Base-by-base conservation (phyloP, 1,140 invertebrate species). In the Drosophila funebris region DNA sequence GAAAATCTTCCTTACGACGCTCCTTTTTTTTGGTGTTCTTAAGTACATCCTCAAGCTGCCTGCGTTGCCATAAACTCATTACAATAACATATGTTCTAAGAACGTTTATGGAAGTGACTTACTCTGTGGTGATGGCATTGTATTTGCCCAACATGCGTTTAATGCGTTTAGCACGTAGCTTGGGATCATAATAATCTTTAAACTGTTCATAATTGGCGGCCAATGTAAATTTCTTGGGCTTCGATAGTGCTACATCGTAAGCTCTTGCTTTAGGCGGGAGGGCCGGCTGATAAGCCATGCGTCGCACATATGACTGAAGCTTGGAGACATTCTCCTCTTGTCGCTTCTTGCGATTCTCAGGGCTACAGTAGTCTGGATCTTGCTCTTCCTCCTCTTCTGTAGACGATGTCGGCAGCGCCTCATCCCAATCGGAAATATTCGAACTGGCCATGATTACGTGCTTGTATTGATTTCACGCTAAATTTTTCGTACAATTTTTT, bases 81-180 rank as follows among this genome's bases (percentile, higher is more conserved):
- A 4, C 4, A 4, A 5, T 5, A 27, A 4, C 4, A 27, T 27
- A 27, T 4, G 4, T 27, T 27, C 4, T 27, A 4, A 27, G 4
- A 27, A 27, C 24, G 24, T 5, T 3, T 4, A 2, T 9, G 9
- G 1, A 20, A 41, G 31, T 5, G 6, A 83, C 87, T 78, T 67
- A 90, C 89, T 91, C 90, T 0, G 82, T 90, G 1, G 90, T 88
- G 9, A 91, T 91, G 27, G 85, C 73, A 36, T 81, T 73, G 18
- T 76, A 72, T 31, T 83, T 81, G 27, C 79, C 67, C 39, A 87
- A 37, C 72, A 88, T 74, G 2, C 80, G 66, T 54, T 76, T 91
- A 5, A 91, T 60, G 29, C 90, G 82, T 54, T 79, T 76, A 11
- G 76, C 85, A 4, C 90, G 54, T 44, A 88, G 11, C 41, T 75